A percentile compares a stretch with the other conserved stretches of the same genome.
These are phyloP conservation scores for Amphiprion ocellaris DNA, from an alignment of 2,113 vertebrate species.

Conservation along the genomic window DNA sequence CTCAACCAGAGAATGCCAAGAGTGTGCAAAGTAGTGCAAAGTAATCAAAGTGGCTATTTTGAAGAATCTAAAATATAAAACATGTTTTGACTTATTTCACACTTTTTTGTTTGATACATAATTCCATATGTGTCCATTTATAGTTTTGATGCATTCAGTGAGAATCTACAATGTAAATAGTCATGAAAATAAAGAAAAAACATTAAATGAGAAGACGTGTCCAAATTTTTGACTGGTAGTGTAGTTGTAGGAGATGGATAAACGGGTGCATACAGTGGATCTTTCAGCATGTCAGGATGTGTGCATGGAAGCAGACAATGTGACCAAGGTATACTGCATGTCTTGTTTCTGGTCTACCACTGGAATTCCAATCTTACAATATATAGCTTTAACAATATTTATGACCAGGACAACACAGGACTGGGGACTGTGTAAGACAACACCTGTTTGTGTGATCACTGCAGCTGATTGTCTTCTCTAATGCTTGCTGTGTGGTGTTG, in stretches of 20 bases:
- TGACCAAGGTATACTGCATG: constrained; percentile 18
- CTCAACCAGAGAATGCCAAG: too few relatives aligned
- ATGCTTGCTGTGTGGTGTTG: not conserved
- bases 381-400: not conserved
- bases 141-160: too few relatives aligned
- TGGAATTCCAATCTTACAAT: constrained; percentile 8
- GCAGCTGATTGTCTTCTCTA: constrained; percentile 16
- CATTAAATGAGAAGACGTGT: too few relatives aligned
- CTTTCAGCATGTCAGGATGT: constrained; percentile 21
- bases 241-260: constrained; percentile 29
- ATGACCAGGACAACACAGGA: not conserved
- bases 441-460: not conserved
- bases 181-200: too few relatives aligned
- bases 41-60: too few relatives aligned
- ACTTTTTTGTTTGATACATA: too few relatives aligned
- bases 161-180: too few relatives aligned
- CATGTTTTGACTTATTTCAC: too few relatives aligned
- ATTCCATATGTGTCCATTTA: too few relatives aligned
- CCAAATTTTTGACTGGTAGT: too few relatives aligned
- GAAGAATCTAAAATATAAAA: too few relatives aligned
- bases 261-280: constrained; percentile 23
- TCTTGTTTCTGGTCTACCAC: constrained; percentile 3
- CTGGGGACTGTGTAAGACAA: not conserved
- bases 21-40: too few relatives aligned
- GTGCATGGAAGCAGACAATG: not conserved